phyloP scores from a whole-genome alignment of 2,113 vertebrate genomes.

The Anoplopoma fimbria region DNA sequence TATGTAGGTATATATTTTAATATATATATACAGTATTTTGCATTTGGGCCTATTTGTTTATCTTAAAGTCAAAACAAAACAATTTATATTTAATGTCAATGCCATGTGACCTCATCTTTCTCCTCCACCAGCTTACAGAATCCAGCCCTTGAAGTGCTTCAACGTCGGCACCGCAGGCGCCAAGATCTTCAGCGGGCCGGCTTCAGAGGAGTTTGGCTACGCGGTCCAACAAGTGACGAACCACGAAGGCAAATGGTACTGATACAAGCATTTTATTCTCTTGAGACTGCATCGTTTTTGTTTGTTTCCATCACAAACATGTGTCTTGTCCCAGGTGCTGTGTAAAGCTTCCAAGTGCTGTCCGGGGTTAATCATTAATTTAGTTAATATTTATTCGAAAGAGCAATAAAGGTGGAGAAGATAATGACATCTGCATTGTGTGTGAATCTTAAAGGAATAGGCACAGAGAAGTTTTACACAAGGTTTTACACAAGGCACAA shows the following conservation, averaged over 20 bases:
- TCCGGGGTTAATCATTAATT: not conserved
- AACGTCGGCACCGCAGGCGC: constrained; percentile 88
- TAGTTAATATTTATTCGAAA: not conserved
- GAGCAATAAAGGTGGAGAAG: not conserved
- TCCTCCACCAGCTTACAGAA: constrained; percentile 67
- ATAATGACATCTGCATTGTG: not conserved
- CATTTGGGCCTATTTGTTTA: no score
- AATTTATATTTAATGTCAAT: not conserved
- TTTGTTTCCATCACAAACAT: not conserved
- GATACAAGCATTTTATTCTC: not conserved
- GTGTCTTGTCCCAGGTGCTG: not conserved
- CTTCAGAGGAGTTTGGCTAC: constrained; percentile 90
- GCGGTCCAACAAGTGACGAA: constrained; percentile 88
- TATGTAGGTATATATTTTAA: no score
- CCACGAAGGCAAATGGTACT: constrained; percentile 89
- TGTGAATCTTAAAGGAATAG: not conserved
- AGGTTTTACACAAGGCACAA: no score
- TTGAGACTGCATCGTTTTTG: not conserved
- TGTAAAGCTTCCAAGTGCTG: not conserved
- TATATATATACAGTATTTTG: no score
- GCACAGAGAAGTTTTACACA: not conserved
- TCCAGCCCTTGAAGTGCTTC: constrained; percentile 83
- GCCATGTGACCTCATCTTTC: constrained; percentile 2
- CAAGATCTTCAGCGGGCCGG: constrained; percentile 89
- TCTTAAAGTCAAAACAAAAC: no score